Evolutionary conservation across 2,113 vertebrate genomes (phyloP), one percentile per base, ranked within the genome.

Genomic region (Corythornis vintsioides): DNA sequence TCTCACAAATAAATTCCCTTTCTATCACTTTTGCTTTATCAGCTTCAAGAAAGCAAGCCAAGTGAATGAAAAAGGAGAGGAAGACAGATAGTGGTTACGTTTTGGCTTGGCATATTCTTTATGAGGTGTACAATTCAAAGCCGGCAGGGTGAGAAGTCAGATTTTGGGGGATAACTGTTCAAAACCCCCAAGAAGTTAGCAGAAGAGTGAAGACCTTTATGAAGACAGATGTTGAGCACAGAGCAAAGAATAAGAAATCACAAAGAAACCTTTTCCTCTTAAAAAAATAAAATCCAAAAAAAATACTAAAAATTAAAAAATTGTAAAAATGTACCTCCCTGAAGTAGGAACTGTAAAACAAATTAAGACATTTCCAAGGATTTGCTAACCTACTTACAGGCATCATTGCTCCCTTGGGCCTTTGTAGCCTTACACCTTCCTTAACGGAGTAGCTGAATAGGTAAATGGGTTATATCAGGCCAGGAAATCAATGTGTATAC

Each of bases 401-500:
- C 98, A 97, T 98, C 97, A 98, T 97, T 95, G 97, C 96, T 98
- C 98, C 98, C 98, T 69, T 92, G 98, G 97, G 98, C 93, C 97
- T 92, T 88, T 94, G 96, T 97, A 97, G 97, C 97, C 96, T 97
- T 96, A 96, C 97, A 97, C 97, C 97, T 97, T 97, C 97, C 97
- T 97, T 97, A 97, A 97, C 96, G 76, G 97, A 98, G 97, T 95
- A 96, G 98, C 97, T 98, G 98, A 98, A 98, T 98, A 98, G 98
- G 97, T 98, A 98, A 98, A 98, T 98, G 98, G 98, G 98, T 97
- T 98, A 97, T 93, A 97, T 97, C 97, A 97, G 97, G 97, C 97
- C 96, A 97, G 98, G 98, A 98, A 98, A 98, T 98, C 98, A 98
- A 98, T 98, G 98, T 96, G 97, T 97, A 97, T 97, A 96, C 96